These are phyloP conservation scores for Lydus trimaculatus DNA, from an alignment of 2,888 invertebrate genomes.

Conservation along the genomic window DNA sequence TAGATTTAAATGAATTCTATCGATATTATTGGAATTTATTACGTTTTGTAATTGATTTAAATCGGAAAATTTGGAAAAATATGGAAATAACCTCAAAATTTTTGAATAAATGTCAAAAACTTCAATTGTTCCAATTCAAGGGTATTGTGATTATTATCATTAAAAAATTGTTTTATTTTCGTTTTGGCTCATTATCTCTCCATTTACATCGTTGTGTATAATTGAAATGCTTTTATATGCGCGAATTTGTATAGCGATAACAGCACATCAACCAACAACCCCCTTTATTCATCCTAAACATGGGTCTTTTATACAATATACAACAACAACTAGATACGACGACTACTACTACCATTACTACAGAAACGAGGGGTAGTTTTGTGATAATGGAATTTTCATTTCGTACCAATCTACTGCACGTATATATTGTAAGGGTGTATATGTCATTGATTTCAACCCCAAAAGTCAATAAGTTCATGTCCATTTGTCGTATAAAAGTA, in stretches of 20 bases:
- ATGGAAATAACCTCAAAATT: conserved; percentile 4
- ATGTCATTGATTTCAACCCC: neutral
- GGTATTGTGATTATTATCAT: neutral
- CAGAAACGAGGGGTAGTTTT: neutral
- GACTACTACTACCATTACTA: no score
- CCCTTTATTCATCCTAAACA: neutral
- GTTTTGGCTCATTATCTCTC: conserved; percentile 13
- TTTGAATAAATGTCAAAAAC: neutral
- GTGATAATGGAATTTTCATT: neutral
- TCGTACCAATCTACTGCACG: neutral
- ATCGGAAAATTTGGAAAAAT: neutral
- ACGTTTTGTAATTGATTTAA: no score
- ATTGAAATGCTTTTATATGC: neutral
- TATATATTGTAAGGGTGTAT: neutral
- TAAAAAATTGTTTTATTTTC: neutral
- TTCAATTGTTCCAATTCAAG: neutral
- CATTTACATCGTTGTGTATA: conserved; percentile 11
- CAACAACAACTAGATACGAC: no score
- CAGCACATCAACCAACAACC: neutral
- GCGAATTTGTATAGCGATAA: conserved; percentile 10
- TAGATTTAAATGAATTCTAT: neutral
- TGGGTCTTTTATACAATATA: no score
- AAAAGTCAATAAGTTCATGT: neutral
- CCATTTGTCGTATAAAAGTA: neutral
- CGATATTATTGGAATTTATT: no score